Percentiles rank a stretch among this genome's conserved stretches.
phyloP scores from a whole-genome alignment of 2,113 vertebrate genomes.

The Helogale parvula region DNA sequence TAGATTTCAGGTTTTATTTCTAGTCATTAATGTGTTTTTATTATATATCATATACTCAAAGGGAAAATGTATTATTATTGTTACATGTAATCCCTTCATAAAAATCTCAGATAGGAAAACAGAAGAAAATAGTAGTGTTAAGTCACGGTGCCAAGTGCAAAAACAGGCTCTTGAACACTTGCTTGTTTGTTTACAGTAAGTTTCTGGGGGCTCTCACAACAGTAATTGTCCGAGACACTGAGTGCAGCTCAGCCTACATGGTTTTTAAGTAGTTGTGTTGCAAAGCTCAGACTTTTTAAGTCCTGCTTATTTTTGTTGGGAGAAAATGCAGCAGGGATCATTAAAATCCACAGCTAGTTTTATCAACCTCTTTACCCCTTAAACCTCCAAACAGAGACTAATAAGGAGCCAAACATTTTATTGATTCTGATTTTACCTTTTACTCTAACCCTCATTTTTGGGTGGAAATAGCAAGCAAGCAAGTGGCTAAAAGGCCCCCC shows the following conservation, averaged over 20 bases:
- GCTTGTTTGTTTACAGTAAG: conserved; percentile 52
- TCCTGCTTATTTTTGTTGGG: neutral
- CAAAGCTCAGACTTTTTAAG: neutral
- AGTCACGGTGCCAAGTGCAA: conserved; percentile 51
- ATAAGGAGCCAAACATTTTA: neutral
- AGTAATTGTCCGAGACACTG: neutral
- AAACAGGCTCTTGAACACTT: conserved; percentile 38
- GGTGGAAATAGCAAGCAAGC: neutral
- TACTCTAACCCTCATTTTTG: neutral
- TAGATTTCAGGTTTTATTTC: conserved; percentile 46
- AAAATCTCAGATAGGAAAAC: conserved; percentile 34
- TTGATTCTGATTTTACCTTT: neutral
- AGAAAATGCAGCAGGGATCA: conserved; percentile 29
- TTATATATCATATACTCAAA: neutral
- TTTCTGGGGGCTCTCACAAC: neutral
- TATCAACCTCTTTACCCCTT: neutral
- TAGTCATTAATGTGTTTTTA: conserved; percentile 61
- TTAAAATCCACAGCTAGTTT: conserved; percentile 29
- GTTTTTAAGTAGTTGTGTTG: neutral
- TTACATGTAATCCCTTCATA: conserved; percentile 29
- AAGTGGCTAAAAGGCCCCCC: neutral
- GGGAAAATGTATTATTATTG: neutral
- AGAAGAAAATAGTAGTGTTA: conserved; percentile 32
- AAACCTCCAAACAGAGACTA: conserved; percentile 3
- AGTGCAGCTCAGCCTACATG: neutral